phyloP scores from a whole-genome alignment of 2,113 vertebrate genomes.

The Nothobranchius furzeri region DNA sequence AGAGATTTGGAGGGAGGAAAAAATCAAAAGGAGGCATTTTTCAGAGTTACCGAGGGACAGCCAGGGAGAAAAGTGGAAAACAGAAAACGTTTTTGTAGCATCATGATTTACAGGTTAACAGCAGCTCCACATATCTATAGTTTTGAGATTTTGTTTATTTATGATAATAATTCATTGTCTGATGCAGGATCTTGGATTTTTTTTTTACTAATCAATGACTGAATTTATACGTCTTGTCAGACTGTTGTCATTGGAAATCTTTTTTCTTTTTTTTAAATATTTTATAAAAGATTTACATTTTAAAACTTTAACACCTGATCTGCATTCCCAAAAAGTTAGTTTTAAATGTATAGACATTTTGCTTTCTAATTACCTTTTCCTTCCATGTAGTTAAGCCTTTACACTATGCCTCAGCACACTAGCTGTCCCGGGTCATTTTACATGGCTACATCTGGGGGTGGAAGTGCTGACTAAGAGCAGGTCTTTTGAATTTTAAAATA shows the following conservation, averaged over 20 bases:
- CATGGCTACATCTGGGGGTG: constrained; percentile 33
- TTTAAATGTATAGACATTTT: constrained; percentile 24
- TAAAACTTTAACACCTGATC: not conserved
- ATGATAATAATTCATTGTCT: too few relatives aligned
- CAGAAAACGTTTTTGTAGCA: constrained; percentile 1
- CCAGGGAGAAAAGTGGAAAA: not conserved
- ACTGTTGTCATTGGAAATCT: too few relatives aligned
- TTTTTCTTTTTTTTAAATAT: too few relatives aligned
- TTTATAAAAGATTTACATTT: not conserved
- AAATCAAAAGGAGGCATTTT: constrained; percentile 4
- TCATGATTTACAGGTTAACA: constrained; percentile 27
- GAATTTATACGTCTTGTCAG: too few relatives aligned
- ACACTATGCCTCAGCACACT: constrained; percentile 17
- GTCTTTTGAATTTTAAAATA: constrained; percentile 74
- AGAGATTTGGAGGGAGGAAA: constrained; percentile 2
- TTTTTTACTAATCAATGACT: too few relatives aligned
- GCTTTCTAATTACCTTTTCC: constrained; percentile 27
- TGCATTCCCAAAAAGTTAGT: not conserved
- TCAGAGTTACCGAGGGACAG: constrained; percentile 13
- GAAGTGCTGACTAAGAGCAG: constrained; percentile 75
- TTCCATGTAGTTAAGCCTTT: constrained; percentile 13
- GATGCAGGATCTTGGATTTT: too few relatives aligned
- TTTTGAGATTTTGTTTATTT: not conserved
- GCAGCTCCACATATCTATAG: not conserved
- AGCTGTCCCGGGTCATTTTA: constrained; percentile 57